Percentiles rank a stretch among this genome's conserved stretches.
phyloP scores from a whole-genome alignment of 53 echinoderm and acorn worm genomes.

The Holothuria scabra region DNA sequence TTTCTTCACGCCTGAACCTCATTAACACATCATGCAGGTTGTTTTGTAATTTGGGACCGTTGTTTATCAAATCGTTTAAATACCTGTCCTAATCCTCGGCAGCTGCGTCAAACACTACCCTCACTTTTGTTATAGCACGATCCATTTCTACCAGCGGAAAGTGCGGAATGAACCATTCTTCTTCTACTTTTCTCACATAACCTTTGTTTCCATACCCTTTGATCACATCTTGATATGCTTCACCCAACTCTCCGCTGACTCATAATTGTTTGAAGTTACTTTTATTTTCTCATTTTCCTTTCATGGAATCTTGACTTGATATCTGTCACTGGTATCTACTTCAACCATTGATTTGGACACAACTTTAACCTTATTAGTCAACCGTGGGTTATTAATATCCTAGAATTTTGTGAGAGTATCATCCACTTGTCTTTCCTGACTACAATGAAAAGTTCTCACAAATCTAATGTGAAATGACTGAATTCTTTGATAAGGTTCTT shows the following conservation, averaged over 20 bases:
- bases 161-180: neutral
- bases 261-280: constrained; percentile 13
- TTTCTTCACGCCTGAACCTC: constrained; percentile 36
- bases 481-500: neutral
- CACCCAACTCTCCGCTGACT: constrained; percentile 19
- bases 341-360: constrained; percentile 32
- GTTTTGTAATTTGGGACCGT: constrained; percentile 54
- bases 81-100: neutral
- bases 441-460: neutral
- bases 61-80: constrained; percentile 42
- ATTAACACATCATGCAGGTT: constrained; percentile 47
- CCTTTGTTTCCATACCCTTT: constrained; percentile 22
- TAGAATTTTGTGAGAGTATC: constrained; percentile 15
- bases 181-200: constrained; percentile 28
- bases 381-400: constrained; percentile 24
- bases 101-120: constrained; percentile 47
- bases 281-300: constrained; percentile 19
- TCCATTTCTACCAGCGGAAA: constrained; percentile 8
- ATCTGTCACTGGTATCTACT: neutral
- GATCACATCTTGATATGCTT: constrained; percentile 17
- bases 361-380: neutral
- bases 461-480: neutral
- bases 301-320: constrained; percentile 43
- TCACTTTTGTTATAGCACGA: constrained; percentile 39
- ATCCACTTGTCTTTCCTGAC: neutral